These are phyloP conservation scores for Hyppa rectilinea DNA, from an alignment of 2,888 invertebrate species.

Conservation along the genomic window DNA sequence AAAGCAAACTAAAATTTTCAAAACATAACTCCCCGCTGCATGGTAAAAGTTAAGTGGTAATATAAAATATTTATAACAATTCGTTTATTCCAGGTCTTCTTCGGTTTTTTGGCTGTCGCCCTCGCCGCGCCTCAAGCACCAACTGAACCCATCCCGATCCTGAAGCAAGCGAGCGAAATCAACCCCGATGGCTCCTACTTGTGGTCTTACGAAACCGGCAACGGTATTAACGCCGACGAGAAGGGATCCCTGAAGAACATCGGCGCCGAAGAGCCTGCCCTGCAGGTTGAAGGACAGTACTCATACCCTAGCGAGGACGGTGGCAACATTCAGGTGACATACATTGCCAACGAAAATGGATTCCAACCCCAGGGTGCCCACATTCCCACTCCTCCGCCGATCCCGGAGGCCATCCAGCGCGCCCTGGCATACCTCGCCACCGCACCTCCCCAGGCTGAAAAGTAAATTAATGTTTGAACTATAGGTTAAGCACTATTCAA, in stretches of 20 bases:
- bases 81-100: conserved; percentile 80
- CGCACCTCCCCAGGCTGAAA: conserved; percentile 89
- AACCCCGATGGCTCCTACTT: conserved; percentile 91
- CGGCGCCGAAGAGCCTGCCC: conserved; percentile 88
- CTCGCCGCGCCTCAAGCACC: conserved; percentile 83
- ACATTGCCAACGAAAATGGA: conserved; percentile 93
- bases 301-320: conserved; percentile 92
- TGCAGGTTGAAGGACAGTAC: conserved; percentile 91
- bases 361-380: conserved; percentile 92
- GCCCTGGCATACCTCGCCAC: conserved; percentile 92
- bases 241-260: conserved; percentile 89
- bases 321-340: conserved; percentile 90
- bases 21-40: neutral
- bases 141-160: conserved; percentile 86
- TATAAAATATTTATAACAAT: conserved; percentile 20
- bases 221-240: conserved; percentile 91
- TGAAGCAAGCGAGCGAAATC: conserved; percentile 89
- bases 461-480: conserved; percentile 59
- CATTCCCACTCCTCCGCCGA: conserved; percentile 92
- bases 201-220: conserved; percentile 91
- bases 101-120: conserved; percentile 81
- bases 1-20: neutral
- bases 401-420: conserved; percentile 92
- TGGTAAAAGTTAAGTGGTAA: conserved; percentile 9
- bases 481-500: conserved; percentile 62